A percentile compares a stretch with the other conserved stretches of the same genome.
Evolutionary conservation across 1,140 invertebrate genomes (phyloP).

Genomic region (Penaeus japonicus): DNA sequence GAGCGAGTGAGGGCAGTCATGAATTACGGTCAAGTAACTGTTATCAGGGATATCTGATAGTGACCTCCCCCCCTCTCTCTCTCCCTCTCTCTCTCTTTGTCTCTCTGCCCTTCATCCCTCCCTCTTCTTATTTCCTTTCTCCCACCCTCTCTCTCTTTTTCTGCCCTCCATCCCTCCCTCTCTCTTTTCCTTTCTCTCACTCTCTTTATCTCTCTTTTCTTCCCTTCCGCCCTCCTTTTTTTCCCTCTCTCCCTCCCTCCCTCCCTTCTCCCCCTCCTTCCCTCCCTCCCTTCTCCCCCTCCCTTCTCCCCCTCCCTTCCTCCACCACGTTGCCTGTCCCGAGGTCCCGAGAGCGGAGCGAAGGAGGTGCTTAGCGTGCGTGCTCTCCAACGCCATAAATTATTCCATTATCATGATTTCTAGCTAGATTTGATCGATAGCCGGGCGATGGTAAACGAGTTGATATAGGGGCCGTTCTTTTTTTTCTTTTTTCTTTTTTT

Average conservation of each 20-base stretch:
- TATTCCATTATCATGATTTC: too few relatives aligned
- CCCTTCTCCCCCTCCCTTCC: not conserved
- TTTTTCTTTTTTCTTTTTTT: too few relatives aligned
- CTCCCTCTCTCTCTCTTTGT: not conserved
- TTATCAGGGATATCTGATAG: too few relatives aligned
- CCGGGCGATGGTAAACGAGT: too few relatives aligned
- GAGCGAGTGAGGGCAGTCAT: too few relatives aligned
- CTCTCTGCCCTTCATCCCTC: not conserved
- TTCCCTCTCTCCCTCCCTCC: not conserved
- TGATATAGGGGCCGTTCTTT: too few relatives aligned
- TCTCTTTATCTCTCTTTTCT: not conserved
- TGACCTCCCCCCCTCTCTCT: not conserved
- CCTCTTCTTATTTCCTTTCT: not conserved
- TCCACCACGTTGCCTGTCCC: not conserved
- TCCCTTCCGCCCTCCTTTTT: not conserved
- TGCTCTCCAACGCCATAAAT: too few relatives aligned
- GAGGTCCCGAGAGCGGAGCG: too few relatives aligned
- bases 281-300: not conserved
- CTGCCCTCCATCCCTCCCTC: not conserved
- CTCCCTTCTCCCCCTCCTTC: not conserved
- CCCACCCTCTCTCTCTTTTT: not conserved
- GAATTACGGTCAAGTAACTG: too few relatives aligned
- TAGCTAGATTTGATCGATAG: too few relatives aligned
- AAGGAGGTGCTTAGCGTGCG: too few relatives aligned
- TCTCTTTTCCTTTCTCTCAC: not conserved